Conservation (phyloP, 2,888 invertebrate species). For the Metellina segmentata region DNA sequence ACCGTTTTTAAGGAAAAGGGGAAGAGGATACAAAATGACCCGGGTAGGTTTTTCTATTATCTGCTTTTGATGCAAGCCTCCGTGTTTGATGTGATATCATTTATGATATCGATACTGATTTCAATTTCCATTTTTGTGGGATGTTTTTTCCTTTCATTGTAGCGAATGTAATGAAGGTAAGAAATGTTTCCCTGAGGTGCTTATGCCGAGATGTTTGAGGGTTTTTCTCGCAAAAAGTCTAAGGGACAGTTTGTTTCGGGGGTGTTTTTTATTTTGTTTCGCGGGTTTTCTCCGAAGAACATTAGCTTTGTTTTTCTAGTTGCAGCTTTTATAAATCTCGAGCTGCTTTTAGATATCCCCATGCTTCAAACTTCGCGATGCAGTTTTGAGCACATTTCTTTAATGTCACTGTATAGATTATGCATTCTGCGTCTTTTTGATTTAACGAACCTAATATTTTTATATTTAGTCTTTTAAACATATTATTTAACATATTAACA, state of each 20-base stretch:
- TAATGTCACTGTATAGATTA: too few species aligned
- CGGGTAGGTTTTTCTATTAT: slow-evolving; percentile 61
- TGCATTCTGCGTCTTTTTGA: too few species aligned
- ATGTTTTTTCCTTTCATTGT: slow-evolving; percentile 33
- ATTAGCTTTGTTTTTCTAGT: neutral
- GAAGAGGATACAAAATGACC: slow-evolving; percentile 67
- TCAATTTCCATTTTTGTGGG: slow-evolving; percentile 53
- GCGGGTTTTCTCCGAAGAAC: neutral
- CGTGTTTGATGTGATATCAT: slow-evolving; percentile 68
- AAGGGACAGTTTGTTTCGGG: neutral
- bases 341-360: too few species aligned
- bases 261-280: neutral
- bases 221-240: neutral
- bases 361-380: too few species aligned
- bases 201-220: neutral
- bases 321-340: too few species aligned
- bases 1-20: slow-evolving; percentile 29
- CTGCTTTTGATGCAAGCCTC: slow-evolving; percentile 52
- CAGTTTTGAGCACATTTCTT: too few species aligned
- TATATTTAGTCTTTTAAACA: too few species aligned
- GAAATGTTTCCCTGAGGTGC: slow-evolving; percentile 6
- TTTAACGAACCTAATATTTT: too few species aligned
- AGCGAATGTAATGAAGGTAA: slow-evolving; percentile 28
- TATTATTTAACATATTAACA: too few species aligned
- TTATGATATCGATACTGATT: slow-evolving; percentile 70